Base-by-base conservation (phyloP, 2,888 invertebrate genomes). In the Trypoxylon attenuatum region DNA sequence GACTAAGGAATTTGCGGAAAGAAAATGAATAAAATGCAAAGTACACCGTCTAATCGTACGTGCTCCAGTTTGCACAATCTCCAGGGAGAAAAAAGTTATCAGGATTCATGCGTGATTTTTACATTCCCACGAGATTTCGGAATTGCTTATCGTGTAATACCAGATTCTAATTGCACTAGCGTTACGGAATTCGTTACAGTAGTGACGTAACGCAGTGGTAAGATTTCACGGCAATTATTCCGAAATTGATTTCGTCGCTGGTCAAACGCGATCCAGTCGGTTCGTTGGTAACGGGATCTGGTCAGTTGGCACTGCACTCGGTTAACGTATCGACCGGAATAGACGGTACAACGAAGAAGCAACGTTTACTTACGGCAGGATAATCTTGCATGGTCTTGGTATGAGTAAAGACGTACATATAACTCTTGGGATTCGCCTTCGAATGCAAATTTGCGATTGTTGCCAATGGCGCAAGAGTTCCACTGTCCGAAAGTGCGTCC, bases 381-480 rank as follows among this genome's bases (percentile, higher is more conserved):
- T 93, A 93, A 69, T 94, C 93, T 64, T 93, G 94, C 78, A 93
- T 92, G 69, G 92, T 90, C 59, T 94, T 95, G 74, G 94, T 94
- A 84, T 97, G 96, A 3, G 93, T 92, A 81, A 96, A 96, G 21
- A 96, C 94, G 83, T 96, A 96, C 89, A 96, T 94, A 86, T 94
- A 96, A 54, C 94, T 94, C 81, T 92, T 92, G 0, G 91, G 89
- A 87, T 94, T 94, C 21, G 92, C 90, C 73, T 90, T 90, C 2
- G 94, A 91, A 81, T 95, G 95, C 84, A 93, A 92, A 85, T 92
- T 90, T 15, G 93, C 94, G 65, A 93, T 92, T 87, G 91, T 90
- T 67, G 95, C 89, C 72, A 95, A 88, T 0, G 97, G 97, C 0
- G 96, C 94, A 18, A 94, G 91, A 16, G 95, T 94, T 59, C 95